Evolutionary conservation across 2,888 invertebrate species (phyloP), one percentile per base, ranked within the genome.

Genomic region (Sthenelais limicola): DNA sequence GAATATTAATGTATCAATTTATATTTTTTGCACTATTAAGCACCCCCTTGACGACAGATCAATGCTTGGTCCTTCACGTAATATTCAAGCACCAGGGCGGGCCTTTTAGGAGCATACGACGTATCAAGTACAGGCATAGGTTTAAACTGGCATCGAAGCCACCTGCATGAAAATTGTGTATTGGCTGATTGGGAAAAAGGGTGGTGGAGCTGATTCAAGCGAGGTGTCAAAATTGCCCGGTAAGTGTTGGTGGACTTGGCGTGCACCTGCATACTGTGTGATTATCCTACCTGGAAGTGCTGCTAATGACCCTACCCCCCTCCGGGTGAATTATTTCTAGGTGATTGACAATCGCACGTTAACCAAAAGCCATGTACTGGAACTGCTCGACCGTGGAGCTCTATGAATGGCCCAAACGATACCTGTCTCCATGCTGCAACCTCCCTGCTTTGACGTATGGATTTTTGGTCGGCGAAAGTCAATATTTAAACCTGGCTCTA

Each of bases 211-310:
- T n/a, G n/a, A 52, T n/a, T 52, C 30, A 15, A 12, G 15, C 28
- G 52, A 56, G 56, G 56, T 56, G 56, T 56, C 56, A 56, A 56
- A 56, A 56, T 56, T 56, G 33, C 56, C 56, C 56, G n/a, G 15
- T 32, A 30, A 56, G 21, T 32, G 56, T 12, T 12, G 32, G 56
- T 28, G 28, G 32, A 15, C 32, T 32, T 33, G 56, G 56, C 30
- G 18, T 21, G 56, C 56, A 32, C 56, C 56, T 2, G 30, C 32
- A 32, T 32, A 5, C 18, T 32, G 56, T 56, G 56, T 56, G n/a
- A 56, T 56, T 56, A 56, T 56, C 56, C n/a, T 33, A 56, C 56
- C 56, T 56, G 56, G 56, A 32, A 18, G 56, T 56, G 56, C 30
- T 15, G 56, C 21, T 28, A 56, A 56, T 30, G 56, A 28, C 24